Evolutionary conservation across 1,140 invertebrate genomes (phyloP), one percentile per base, ranked within the genome.

Genomic region (Adelges cooleyi): DNA sequence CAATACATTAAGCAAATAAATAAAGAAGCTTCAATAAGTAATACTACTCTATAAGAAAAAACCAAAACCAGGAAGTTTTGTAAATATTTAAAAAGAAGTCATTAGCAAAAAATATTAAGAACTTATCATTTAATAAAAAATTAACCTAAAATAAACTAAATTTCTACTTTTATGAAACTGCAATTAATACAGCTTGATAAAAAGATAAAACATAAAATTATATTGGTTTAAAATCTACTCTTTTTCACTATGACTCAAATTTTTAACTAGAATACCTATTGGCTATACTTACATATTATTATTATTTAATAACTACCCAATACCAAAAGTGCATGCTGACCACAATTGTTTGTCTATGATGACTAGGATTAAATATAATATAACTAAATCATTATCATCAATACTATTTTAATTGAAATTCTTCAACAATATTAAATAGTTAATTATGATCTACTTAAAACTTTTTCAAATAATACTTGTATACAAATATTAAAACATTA

Each of bases 1-100:
- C 36, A 3, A 38, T n/a, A 27, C 11, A 44, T 62, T 48, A 62
- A 62, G 56, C 56, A 62, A 62, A 46, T 62, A 33, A 62, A 62
- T 46, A 27, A 33, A 29, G 6, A 62, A 62, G 56, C 56, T 59
- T 46, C 42, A 59, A 20, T 48, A 29, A 46, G 44, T 59, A 17
- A 56, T 13, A 48, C 36, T 56, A 4, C 20, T 8, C 13, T 27
- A 56, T 33, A 53, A 36, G 33, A 53, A 9, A 33, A 62, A 29
- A 62, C 20, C 27, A 48, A 62, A 53, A 62, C 22, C 42, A 62
- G 27, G 46, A 62, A 6, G 11, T 33, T n/a, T n/a, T n/a, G n/a
- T n/a, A n/a, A n/a, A n/a, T n/a, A n/a, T n/a, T n/a, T n/a, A n/a
- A n/a, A n/a, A n/a, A n/a, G n/a, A n/a, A n/a, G n/a, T n/a, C n/a